phyloP scores from a whole-genome alignment of 2,888 invertebrate species.

The Leptinotarsa rubiginosa region DNA sequence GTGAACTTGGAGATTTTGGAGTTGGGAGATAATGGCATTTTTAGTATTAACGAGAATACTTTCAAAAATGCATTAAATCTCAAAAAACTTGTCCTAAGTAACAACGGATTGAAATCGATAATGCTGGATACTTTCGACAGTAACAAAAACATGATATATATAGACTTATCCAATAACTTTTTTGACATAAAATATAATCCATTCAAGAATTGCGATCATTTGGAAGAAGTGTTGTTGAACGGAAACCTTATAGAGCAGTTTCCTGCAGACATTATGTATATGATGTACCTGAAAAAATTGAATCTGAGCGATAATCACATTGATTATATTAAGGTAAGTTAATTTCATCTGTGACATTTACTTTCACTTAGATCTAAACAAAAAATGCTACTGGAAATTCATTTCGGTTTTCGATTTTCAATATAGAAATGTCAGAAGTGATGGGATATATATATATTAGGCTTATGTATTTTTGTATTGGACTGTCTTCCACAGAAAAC shows the following conservation, averaged over 20 bases:
- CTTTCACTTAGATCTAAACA: background rate
- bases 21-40: slow-evolving; percentile 43
- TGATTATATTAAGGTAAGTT: background rate
- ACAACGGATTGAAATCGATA: slow-evolving; percentile 74
- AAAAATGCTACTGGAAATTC: no score
- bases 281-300: slow-evolving; percentile 69
- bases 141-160: slow-evolving; percentile 46
- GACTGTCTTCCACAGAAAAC: no score
- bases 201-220: slow-evolving; percentile 43
- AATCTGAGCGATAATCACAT: slow-evolving; percentile 69
- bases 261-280: slow-evolving; percentile 19
- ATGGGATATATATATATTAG: no score
- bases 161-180: slow-evolving; percentile 51
- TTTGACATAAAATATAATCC: slow-evolving; percentile 44
- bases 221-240: slow-evolving; percentile 38
- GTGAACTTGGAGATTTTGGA: slow-evolving; percentile 42
- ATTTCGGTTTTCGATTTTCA: no score
- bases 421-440: no score
- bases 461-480: no score
- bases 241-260: slow-evolving; percentile 41
- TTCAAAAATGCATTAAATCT: slow-evolving; percentile 38
- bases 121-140: slow-evolving; percentile 68
- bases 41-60: slow-evolving; percentile 31
- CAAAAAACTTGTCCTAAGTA: slow-evolving; percentile 65
- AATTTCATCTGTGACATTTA: background rate